Percentiles rank a stretch among this genome's conserved stretches.
phyloP scores from a whole-genome alignment of 2,113 vertebrate species.

The Sinosuthora webbiana region DNA sequence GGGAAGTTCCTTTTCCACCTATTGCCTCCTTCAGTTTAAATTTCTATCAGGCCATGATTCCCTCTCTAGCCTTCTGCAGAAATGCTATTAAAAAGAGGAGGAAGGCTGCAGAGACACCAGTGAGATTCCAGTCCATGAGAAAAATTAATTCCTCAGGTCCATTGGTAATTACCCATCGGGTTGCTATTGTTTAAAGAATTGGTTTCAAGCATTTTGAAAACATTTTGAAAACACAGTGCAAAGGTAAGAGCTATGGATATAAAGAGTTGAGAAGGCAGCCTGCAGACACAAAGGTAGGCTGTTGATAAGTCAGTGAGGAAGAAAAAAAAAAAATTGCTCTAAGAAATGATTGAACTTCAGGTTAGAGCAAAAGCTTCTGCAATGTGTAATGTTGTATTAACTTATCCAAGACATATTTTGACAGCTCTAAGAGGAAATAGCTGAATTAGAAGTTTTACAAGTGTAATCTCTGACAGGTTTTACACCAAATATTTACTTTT shows the following conservation, averaged over 20 bases:
- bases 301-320: background rate
- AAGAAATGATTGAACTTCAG: slow-evolving; percentile 31
- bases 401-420: slow-evolving; percentile 42
- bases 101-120: background rate
- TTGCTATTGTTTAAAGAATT: background rate
- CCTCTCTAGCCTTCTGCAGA: background rate
- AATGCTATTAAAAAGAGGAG: background rate
- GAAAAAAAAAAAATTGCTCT: slow-evolving; percentile 6
- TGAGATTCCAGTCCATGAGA: background rate
- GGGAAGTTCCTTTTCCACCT: background rate
- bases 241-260: background rate
- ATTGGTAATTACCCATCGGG: background rate
- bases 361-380: slow-evolving; percentile 42
- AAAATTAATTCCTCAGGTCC: background rate
- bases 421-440: slow-evolving; percentile 51
- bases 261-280: background rate
- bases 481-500: slow-evolving; percentile 60
- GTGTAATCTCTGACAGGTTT: slow-evolving; percentile 46
- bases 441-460: slow-evolving; percentile 62
- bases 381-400: slow-evolving; percentile 34
- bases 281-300: background rate
- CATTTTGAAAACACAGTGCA: background rate
- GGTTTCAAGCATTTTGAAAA: background rate
- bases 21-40: background rate
- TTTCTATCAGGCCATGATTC: background rate